Conservation (phyloP, 2,113 vertebrate species). For the Alethe diademata region DNA sequence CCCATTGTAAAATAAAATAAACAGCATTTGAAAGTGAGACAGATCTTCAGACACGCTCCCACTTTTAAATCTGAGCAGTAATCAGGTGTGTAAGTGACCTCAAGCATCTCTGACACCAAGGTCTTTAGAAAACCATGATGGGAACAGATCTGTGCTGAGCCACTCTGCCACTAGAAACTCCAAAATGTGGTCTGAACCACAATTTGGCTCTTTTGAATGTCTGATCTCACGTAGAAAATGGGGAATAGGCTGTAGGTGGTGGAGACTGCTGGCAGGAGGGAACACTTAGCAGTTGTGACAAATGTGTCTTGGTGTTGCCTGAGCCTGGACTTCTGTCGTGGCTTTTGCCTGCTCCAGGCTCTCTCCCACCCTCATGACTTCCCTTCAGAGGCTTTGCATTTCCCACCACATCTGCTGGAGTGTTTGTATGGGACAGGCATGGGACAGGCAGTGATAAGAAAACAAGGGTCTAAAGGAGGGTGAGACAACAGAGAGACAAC, state of each 20-base stretch:
- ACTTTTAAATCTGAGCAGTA: neutral
- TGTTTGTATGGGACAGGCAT: neutral
- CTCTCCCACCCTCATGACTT: neutral
- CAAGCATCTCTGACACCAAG: neutral
- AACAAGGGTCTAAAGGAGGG: slow-evolving; percentile 35
- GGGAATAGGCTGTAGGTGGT: neutral
- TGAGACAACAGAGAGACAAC: slow-evolving; percentile 27
- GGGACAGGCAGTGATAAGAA: neutral
- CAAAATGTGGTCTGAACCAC: neutral
- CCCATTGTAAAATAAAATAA: slow-evolving; percentile 8
- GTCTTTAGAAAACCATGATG: neutral
- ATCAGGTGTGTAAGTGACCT: neutral
- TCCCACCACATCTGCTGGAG: slow-evolving; percentile 23
- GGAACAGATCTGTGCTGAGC: neutral
- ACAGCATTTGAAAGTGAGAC: neutral
- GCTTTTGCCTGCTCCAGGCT: neutral
- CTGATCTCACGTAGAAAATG: neutral
- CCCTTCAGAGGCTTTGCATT: neutral
- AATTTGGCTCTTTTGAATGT: neutral
- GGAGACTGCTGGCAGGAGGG: neutral
- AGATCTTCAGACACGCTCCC: neutral
- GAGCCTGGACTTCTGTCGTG: neutral
- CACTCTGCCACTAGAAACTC: neutral
- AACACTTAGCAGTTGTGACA: neutral
- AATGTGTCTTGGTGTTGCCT: neutral